These are phyloP conservation scores for Anodontia alba DNA, from an alignment of 2,888 invertebrate genomes.

Conservation along the genomic window DNA sequence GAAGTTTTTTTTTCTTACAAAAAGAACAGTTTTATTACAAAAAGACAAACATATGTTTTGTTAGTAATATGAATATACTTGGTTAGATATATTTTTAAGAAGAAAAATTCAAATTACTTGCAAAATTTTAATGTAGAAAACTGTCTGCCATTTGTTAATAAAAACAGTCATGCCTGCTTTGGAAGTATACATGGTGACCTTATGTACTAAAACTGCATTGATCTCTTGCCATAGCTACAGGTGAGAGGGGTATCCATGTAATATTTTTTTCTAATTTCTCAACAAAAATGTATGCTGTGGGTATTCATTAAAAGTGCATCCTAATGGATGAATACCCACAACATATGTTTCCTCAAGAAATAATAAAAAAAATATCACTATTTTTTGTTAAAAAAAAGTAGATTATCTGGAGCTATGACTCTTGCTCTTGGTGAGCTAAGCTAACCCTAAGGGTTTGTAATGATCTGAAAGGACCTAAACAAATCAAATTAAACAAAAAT, in stretches of 20 bases:
- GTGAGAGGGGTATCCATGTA: too few species aligned
- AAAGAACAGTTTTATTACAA: conserved; percentile 1
- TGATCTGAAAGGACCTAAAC: conserved; percentile 6
- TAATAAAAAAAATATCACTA: too few species aligned
- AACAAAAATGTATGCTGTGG: too few species aligned
- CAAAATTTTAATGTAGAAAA: not conserved
- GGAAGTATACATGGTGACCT: not conserved
- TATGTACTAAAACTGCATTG: too few species aligned
- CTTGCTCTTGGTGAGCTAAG: not conserved
- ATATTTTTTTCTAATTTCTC: too few species aligned
- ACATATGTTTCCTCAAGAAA: too few species aligned
- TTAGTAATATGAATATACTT: not conserved
- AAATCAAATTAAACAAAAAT: not conserved
- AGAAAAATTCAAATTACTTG: not conserved
- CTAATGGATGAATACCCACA: too few species aligned
- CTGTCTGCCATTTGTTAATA: conserved; percentile 14
- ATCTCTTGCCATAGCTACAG: too few species aligned
- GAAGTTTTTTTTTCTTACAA: not conserved
- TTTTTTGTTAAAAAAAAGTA: too few species aligned
- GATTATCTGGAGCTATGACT: not conserved
- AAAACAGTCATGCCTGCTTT: not conserved
- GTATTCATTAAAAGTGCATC: too few species aligned
- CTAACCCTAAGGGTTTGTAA: not conserved
- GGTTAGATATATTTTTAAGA: not conserved
- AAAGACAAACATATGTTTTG: not conserved